phyloP scores from a whole-genome alignment of 1,140 invertebrate genomes.

The Drosophila arizonae region DNA sequence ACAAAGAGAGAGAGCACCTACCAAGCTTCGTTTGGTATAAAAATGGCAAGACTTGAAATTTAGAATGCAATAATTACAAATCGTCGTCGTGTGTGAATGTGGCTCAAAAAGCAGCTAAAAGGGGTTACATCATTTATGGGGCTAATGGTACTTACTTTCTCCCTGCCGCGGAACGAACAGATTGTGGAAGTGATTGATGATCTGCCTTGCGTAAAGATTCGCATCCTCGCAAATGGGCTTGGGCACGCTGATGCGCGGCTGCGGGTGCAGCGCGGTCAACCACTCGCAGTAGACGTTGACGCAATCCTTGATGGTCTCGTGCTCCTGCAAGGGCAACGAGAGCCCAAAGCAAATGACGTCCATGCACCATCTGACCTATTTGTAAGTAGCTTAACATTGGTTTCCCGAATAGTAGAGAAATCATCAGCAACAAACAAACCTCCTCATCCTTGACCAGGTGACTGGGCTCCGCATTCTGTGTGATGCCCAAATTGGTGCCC shows the following conservation, averaged over 20 bases:
- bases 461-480: slow-evolving; percentile 90
- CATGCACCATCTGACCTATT: slow-evolving; percentile 81
- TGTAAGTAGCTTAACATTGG: background rate
- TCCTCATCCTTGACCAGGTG: slow-evolving; percentile 90
- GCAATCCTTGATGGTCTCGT: slow-evolving; percentile 97
- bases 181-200: slow-evolving; percentile 97
- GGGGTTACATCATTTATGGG: background rate
- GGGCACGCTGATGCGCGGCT: slow-evolving; percentile 92
- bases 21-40: slow-evolving; percentile 93
- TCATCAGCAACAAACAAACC: slow-evolving; percentile 80
- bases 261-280: slow-evolving; percentile 93
- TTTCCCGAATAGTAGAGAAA: no score
- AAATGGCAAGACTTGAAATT: slow-evolving; percentile 91
- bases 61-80: slow-evolving; percentile 39
- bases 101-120: background rate
- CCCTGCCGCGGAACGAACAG: slow-evolving; percentile 96
- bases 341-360: slow-evolving; percentile 95
- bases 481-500: slow-evolving; percentile 89
- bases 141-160: slow-evolving; percentile 88
- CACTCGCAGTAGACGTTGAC: slow-evolving; percentile 99
- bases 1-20: slow-evolving; percentile 83
- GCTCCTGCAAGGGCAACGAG: slow-evolving; percentile 93
- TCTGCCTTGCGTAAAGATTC: slow-evolving; percentile 95
- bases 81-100: slow-evolving; percentile 16
- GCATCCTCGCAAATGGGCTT: slow-evolving; percentile 93